phyloP scores from a whole-genome alignment of 2,888 invertebrate species.

The Cristatella mucedo region DNA sequence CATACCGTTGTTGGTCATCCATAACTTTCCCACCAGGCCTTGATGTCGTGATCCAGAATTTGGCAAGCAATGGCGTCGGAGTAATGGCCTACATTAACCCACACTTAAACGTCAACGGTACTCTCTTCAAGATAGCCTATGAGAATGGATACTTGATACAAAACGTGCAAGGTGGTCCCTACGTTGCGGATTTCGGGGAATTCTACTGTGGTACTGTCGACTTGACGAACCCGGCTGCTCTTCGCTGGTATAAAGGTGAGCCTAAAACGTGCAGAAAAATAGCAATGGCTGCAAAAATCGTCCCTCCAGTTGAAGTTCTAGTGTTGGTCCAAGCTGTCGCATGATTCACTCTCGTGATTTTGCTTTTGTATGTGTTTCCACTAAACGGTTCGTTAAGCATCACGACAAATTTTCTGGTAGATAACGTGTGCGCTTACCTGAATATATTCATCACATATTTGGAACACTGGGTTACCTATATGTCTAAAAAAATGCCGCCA shows the following conservation, averaged over 20 bases:
- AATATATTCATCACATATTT: too few species aligned
- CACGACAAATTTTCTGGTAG: too few species aligned
- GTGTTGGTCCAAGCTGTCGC: too few species aligned
- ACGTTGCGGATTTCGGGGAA: conserved; percentile 22
- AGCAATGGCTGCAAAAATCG: too few species aligned
- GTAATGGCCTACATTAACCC: conserved; percentile 28
- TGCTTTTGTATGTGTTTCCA: too few species aligned
- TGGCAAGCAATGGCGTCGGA: conserved; percentile 17
- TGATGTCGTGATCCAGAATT: conserved; percentile 15
- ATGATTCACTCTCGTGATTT: too few species aligned
- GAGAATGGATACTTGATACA: conserved; percentile 19
- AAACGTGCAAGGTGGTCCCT: conserved; percentile 17
- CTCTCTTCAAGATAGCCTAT: conserved; percentile 19
- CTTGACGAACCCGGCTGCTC: conserved; percentile 23
- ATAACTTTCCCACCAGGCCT: conserved; percentile 16
- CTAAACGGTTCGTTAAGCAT: too few species aligned
- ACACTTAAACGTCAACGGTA: conserved; percentile 20
- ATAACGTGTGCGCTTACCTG: too few species aligned
- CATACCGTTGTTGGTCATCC: background rate
- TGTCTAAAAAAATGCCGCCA: too few species aligned
- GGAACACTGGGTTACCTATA: too few species aligned
- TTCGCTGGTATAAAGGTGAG: conserved; percentile 25
- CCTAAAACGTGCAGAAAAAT: too few species aligned
- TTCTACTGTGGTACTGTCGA: conserved; percentile 25
- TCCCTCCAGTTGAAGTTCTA: too few species aligned